Conservation (phyloP, 2,888 invertebrate genomes). For the Osmoderma eremita region DNA sequence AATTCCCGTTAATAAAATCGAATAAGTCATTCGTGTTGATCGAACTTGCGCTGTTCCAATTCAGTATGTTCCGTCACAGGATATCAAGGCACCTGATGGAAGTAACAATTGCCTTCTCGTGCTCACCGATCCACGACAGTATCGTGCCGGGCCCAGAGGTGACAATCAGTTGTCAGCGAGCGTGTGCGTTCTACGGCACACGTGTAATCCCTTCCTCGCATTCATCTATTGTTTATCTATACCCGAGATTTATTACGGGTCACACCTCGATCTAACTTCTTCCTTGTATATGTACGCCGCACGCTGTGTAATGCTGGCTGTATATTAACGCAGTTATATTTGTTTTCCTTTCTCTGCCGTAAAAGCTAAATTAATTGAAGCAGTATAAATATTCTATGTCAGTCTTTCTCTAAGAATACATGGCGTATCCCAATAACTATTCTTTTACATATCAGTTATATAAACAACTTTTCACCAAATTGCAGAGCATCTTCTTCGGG, state of each 20-base stretch:
- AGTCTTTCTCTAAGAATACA: too few species aligned
- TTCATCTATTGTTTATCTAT: constrained; percentile 47
- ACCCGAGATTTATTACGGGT: constrained; percentile 47
- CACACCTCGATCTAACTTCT: constrained; percentile 28
- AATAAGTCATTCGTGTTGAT: constrained; percentile 4
- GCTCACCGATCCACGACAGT: constrained; percentile 44
- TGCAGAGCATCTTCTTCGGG: background rate
- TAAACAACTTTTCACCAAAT: background rate
- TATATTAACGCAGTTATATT: too few species aligned
- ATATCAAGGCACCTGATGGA: constrained; percentile 41
- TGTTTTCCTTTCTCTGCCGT: too few species aligned
- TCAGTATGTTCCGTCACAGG: constrained; percentile 40
- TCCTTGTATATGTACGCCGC: background rate
- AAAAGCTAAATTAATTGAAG: background rate
- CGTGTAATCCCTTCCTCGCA: constrained; percentile 44
- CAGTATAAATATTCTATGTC: too few species aligned
- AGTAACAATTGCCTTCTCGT: constrained; percentile 46
- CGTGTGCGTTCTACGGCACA: constrained; percentile 45
- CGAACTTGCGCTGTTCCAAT: constrained; percentile 31
- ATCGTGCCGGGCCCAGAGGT: constrained; percentile 44
- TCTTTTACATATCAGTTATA: too few species aligned
- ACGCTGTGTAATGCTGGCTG: background rate
- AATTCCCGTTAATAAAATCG: constrained; percentile 2
- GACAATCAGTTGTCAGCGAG: constrained; percentile 47
- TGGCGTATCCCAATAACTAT: too few species aligned